A percentile compares a stretch with the other conserved stretches of the same genome.
Evolutionary conservation across 2,113 vertebrate genomes (phyloP).

Genomic region (Spermophilus dauricus): DNA sequence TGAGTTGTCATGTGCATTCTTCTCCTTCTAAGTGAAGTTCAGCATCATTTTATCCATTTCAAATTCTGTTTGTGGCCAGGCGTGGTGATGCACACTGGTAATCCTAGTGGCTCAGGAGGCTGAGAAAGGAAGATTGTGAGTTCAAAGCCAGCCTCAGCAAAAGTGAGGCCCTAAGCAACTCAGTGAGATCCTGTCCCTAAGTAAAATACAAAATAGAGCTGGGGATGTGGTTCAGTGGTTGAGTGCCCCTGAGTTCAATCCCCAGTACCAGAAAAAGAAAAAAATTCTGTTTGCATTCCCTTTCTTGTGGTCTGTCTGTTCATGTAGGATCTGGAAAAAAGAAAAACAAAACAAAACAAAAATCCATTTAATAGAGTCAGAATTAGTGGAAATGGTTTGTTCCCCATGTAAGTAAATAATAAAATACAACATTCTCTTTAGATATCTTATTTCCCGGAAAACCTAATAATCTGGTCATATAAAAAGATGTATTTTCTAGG

Average conservation of each 20-base stretch:
- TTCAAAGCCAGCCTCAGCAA: too few species aligned
- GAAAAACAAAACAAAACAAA: background rate
- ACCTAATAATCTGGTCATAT: background rate
- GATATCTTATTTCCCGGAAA: background rate
- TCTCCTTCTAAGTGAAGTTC: background rate
- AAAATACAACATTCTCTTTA: background rate
- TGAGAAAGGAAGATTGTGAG: too few species aligned
- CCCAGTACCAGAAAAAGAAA: too few species aligned
- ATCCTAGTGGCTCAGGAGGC: too few species aligned
- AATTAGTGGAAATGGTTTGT: background rate
- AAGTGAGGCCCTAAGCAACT: too few species aligned
- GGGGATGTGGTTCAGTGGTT: too few species aligned
- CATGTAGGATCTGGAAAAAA: background rate
- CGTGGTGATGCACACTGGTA: too few species aligned
- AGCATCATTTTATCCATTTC: background rate
- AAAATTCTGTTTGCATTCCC: background rate
- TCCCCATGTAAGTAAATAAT: background rate
- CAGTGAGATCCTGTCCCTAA: too few species aligned
- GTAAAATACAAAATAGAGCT: too few species aligned
- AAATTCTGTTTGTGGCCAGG: background rate
- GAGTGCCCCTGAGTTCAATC: too few species aligned
- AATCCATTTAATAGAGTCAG: background rate
- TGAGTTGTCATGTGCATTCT: slow-evolving; percentile 7
- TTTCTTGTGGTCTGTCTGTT: slow-evolving; percentile 19
- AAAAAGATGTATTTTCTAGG: background rate